phyloP scores from a whole-genome alignment of 2,113 vertebrate genomes.

The Oxyruncus cristatus region DNA sequence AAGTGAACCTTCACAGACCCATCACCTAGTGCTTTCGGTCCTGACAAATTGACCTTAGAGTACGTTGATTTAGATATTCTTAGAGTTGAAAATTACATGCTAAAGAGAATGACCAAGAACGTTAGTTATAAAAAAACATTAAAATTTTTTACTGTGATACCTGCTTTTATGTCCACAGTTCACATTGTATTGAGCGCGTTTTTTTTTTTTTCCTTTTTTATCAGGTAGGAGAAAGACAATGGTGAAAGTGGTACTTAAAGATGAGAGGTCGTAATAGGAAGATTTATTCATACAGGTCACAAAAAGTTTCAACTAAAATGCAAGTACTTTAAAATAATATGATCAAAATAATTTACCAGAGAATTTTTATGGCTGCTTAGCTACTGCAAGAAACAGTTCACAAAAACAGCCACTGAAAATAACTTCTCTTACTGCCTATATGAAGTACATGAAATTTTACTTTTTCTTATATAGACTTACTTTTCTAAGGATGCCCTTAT shows the following conservation, averaged over 20 bases:
- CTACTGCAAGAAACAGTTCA: neutral
- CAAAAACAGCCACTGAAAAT: neutral
- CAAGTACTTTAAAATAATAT: neutral
- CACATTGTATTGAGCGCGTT: neutral
- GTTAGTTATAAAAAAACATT: neutral
- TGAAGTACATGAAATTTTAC: neutral
- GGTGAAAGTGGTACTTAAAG: neutral
- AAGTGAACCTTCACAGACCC: neutral
- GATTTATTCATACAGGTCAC: neutral
- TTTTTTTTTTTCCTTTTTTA: accelerated
- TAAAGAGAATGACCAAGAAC: neutral
- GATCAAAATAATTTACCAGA: neutral
- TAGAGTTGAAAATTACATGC: neutral
- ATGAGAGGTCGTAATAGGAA: neutral
- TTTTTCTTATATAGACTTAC: neutral
- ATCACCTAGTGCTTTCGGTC: neutral
- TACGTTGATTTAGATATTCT: neutral
- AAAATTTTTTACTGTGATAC: neutral
- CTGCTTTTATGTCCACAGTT: neutral
- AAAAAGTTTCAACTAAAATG: neutral
- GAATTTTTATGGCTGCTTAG: neutral
- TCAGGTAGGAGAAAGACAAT: neutral
- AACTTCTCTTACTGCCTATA: neutral
- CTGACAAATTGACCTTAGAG: neutral
- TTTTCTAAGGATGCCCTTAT: neutral